Evolutionary conservation across 2,113 vertebrate species (phyloP), one percentile per base, ranked within the genome.

Genomic region (Ailuropoda melanoleuca): DNA sequence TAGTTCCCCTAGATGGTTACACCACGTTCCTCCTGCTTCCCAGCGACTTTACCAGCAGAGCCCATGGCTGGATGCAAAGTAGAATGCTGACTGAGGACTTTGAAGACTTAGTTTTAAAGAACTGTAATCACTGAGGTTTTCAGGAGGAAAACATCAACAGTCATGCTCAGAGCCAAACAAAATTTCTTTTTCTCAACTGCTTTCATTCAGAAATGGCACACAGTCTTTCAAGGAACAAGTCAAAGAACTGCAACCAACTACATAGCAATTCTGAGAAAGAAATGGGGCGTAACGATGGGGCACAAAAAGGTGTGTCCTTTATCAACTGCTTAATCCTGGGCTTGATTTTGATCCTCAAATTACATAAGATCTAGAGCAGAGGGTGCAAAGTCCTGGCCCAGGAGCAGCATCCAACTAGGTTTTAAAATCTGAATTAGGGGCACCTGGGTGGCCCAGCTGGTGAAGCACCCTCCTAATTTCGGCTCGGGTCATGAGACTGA

Each of bases 141-240:
- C 74, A 48, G 74, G 26, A 46, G 58, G 81, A 39, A 64, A 92
- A 78, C 58, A 55, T 29, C 39, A 80, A 12, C 72, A 95, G 37
- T 90, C 8, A 77, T 31, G 55, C 75, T 96, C 34, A 84, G 58
- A 62, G 66, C 31, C 88, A 89, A 96, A 88, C 55, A 48, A 11
- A 88, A 58, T 81, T 94, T 89, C 39, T 86, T 96, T 96, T 92
- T 93, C 43, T 85, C 80, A 96, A 88, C 11, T 80, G 60, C 60
- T 94, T 93, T 87, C 37, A 81, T 88, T 95, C 56, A 84, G 48
- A 93, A 95, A 95, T 89, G 68, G 77, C 31, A 81, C 39, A 81
- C 10, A 84, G 2, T 62, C n/a, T 90, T 95, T 93, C 75, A 96
- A 94, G 75, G 37, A 96, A 80, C 39, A 87, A 93, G 29, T 58